Conservation (phyloP, 2,888 invertebrate genomes). For the Andrena haemorrhoa region DNA sequence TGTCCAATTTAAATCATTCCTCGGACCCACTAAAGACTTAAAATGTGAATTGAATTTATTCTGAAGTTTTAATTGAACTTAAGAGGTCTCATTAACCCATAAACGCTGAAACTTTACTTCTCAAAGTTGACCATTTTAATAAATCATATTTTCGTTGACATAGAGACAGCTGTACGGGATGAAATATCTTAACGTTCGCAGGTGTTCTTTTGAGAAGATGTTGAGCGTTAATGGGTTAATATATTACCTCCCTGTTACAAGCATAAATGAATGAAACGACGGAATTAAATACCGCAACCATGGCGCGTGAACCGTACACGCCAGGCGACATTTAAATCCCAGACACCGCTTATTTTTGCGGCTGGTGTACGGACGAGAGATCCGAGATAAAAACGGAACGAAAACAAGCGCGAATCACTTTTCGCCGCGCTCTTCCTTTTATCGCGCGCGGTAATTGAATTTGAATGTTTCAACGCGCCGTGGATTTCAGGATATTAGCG, state of each 20-base stretch:
- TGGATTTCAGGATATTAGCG: not conserved
- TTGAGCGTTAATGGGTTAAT: not conserved
- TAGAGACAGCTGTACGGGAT: too few relatives aligned
- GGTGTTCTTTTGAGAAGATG: not conserved
- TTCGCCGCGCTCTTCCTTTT: not conserved
- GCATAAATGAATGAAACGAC: not conserved
- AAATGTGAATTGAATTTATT: too few relatives aligned
- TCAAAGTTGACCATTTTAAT: too few relatives aligned
- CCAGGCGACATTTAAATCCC: conserved; percentile 37
- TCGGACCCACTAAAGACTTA: not conserved
- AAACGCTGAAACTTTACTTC: too few relatives aligned
- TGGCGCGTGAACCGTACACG: conserved; percentile 28
- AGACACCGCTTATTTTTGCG: conserved; percentile 28
- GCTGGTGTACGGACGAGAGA: conserved; percentile 5
- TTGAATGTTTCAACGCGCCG: conserved; percentile 20
- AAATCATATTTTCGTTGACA: too few relatives aligned
- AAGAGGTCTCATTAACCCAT: too few relatives aligned
- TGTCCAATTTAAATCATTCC: not conserved
- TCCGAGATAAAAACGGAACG: conserved; percentile 31
- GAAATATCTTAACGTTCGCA: too few relatives aligned
- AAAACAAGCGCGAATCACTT: not conserved
- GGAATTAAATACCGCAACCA: conserved; percentile 1
- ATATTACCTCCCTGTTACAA: too few relatives aligned
- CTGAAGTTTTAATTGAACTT: too few relatives aligned
- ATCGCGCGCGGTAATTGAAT: not conserved